Evolutionary conservation across 1,140 invertebrate genomes (phyloP).

Genomic region (Neodiprion fabricii): DNA sequence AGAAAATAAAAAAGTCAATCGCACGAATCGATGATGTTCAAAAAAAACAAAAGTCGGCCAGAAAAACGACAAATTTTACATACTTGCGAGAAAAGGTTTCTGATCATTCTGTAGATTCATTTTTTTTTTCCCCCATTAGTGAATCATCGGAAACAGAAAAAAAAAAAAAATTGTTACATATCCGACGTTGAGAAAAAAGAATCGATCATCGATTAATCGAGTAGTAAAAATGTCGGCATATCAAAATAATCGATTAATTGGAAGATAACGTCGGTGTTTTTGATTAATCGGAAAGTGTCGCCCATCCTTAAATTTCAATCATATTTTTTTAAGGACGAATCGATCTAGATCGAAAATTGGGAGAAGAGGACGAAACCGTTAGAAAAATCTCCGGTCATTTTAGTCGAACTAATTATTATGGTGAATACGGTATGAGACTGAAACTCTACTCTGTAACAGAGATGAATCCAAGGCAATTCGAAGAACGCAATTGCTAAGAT

Average conservation of each 20-base stretch:
- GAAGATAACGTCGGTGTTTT: background rate
- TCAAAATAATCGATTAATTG: conserved; percentile 12
- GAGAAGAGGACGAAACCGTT: too few species aligned
- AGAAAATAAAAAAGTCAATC: too few species aligned
- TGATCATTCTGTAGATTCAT: background rate
- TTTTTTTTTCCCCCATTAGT: background rate
- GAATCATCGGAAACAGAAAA: too few species aligned
- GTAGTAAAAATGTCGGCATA: background rate
- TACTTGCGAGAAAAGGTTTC: background rate
- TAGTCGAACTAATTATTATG: too few species aligned
- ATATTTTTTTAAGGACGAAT: too few species aligned
- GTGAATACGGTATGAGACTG: too few species aligned
- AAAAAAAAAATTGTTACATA: too few species aligned
- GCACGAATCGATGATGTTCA: background rate
- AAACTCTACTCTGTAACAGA: too few species aligned
- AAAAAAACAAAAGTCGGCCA: background rate
- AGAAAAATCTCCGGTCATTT: too few species aligned
- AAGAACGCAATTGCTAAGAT: too few species aligned
- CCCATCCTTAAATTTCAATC: background rate
- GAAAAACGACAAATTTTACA: background rate
- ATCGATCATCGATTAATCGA: conserved; percentile 26
- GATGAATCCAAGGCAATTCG: too few species aligned
- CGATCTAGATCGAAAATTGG: too few species aligned
- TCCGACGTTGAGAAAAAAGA: background rate
- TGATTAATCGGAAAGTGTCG: conserved; percentile 16